A percentile compares a stretch with the other conserved stretches of the same genome.
Conservation (phyloP, 1,140 invertebrate species). For the Pachyrhynchus sulphureomaculatus region DNA sequence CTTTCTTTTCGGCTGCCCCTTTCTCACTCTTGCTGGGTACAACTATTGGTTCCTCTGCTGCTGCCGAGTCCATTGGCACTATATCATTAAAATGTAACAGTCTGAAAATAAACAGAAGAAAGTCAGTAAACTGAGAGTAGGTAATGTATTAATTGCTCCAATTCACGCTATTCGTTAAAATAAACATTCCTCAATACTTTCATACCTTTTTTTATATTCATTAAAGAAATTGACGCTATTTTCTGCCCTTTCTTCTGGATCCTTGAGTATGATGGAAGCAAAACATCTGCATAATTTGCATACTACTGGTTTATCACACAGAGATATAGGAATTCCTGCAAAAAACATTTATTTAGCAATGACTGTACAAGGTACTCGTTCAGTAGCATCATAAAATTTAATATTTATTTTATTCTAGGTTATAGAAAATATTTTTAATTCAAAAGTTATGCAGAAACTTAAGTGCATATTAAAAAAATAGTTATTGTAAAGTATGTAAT, state of each 20-base stretch:
- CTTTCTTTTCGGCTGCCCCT: slow-evolving; percentile 51
- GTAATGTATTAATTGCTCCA: no score
- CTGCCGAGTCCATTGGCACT: slow-evolving; percentile 63
- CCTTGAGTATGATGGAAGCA: slow-evolving; percentile 67
- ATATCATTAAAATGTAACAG: slow-evolving; percentile 71
- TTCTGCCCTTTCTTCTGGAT: slow-evolving; percentile 54
- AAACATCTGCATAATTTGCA: slow-evolving; percentile 81
- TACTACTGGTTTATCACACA: slow-evolving; percentile 63
- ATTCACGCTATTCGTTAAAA: no score
- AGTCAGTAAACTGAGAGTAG: no score
- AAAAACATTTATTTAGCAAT: no score
- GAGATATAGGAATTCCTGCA: slow-evolving; percentile 60
- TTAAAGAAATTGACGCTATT: slow-evolving; percentile 63
- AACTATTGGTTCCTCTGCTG: slow-evolving; percentile 53
- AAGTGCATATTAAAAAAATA: no score
- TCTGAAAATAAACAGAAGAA: slow-evolving; percentile 50
- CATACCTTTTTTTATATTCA: slow-evolving; percentile 63
- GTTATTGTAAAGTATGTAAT: no score
- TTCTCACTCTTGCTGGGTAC: slow-evolving; percentile 51
- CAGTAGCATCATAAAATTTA: no score
- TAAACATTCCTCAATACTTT: no score
- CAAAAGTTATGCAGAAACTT: no score
- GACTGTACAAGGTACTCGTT: no score
- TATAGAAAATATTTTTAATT: no score
- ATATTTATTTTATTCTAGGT: no score